These are phyloP conservation scores for Paracentrotus lividus DNA, from an alignment of 53 echinoderm and acorn worm genomes.

Conservation along the genomic window DNA sequence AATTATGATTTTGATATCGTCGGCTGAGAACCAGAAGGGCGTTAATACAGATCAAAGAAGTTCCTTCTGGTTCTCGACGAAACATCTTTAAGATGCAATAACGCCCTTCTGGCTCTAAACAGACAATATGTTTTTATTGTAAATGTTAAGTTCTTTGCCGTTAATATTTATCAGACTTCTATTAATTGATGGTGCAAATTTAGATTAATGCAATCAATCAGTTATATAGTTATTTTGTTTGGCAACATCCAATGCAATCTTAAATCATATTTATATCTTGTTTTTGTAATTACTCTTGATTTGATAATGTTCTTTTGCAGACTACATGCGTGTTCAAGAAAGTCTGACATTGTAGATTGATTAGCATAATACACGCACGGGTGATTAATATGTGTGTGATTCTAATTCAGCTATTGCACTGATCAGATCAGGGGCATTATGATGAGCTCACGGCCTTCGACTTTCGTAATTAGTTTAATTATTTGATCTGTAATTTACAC, in stretches of 20 bases:
- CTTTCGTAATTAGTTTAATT: too few relatives aligned
- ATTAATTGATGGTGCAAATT: not conserved
- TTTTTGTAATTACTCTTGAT: not conserved
- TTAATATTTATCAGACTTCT: too few relatives aligned
- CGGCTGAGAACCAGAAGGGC: too few relatives aligned
- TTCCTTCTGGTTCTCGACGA: too few relatives aligned
- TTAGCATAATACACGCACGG: not conserved
- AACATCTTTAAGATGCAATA: too few relatives aligned
- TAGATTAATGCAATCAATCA: not conserved
- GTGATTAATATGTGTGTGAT: conserved; percentile 22
- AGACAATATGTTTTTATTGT: not conserved
- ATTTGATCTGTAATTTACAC: not conserved
- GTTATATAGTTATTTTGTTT: not conserved
- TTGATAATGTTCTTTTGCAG: not conserved
- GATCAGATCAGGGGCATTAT: not conserved
- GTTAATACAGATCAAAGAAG: too few relatives aligned
- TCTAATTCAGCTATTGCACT: not conserved
- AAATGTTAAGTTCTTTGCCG: not conserved
- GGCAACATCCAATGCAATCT: conserved; percentile 3
- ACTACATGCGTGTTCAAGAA: not conserved
- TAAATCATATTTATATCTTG: not conserved
- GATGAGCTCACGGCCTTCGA: not conserved
- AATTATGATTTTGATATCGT: not conserved
- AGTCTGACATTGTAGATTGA: not conserved
- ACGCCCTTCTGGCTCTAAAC: too few relatives aligned